Evolutionary conservation across 2,888 invertebrate species (phyloP), one percentile per base, ranked within the genome.

Genomic region (Nemotelus nigrinus): DNA sequence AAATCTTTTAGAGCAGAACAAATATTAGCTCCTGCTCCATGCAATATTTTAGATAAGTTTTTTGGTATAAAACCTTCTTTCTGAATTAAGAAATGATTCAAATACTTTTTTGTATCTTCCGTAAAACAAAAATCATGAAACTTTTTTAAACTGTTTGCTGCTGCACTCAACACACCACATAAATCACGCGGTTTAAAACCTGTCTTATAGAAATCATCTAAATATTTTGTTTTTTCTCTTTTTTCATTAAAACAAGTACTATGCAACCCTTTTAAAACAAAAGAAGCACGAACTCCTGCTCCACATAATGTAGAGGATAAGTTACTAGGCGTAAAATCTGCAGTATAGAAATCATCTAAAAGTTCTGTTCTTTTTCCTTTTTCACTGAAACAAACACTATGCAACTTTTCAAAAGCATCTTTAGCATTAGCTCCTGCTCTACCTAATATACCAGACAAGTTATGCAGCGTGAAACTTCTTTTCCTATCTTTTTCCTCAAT

Each of bases 1-100:
- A 83, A 83, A 75, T 83, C 77, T 81, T 82, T 82, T 71, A 84
- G 81, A 82, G 82, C 84, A 81, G 82, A 79, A 79, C 81, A 83
- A 83, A 83, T 81, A 79, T 81, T 83, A 81, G 81, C 82, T 79
- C 80, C 76, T 81, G 82, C 82, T 78, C 82, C 84, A 77, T 83
- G 82, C 79, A 84, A 81, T 81, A 84, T 83, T 45, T 80, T 79
- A 81, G 81, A 83, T 81, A 84, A 82, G 65, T 83, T 81, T 48
- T 55, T 82, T 10, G 71, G 79, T 4, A 67, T 82, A 80, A 83
- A 83, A 80, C 81, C 58, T 79, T 71, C 79, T 7, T 25, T 67
- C 79, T 78, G 79, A 76, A 83, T 82, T 25, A 25, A 25, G 25
- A 25, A 25, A 81, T 77, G 79, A 72, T 79, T 78, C 72, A 83